Conservation (phyloP, 2,888 invertebrate species). For the Tortricodes alternella region DNA sequence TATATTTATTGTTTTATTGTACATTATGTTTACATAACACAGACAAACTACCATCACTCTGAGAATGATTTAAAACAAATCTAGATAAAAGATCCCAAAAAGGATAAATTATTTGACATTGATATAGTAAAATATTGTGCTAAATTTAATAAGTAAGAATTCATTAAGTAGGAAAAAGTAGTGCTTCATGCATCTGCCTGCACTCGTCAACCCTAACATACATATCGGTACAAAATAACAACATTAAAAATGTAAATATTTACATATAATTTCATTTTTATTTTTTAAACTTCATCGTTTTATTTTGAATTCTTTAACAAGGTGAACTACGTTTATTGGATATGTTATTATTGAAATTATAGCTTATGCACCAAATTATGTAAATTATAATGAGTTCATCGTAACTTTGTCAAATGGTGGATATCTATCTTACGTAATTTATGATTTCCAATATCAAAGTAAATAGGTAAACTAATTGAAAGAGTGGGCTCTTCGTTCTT, state of each 20-base stretch:
- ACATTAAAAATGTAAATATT: slow-evolving; percentile 36
- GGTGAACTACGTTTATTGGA: background rate
- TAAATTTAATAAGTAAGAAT: slow-evolving; percentile 49
- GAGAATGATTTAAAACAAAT: slow-evolving; percentile 52
- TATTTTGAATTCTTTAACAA: background rate
- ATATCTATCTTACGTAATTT: no score
- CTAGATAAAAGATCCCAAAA: slow-evolving; percentile 58
- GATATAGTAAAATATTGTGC: slow-evolving; percentile 53
- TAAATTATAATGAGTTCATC: no score
- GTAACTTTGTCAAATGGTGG: no score
- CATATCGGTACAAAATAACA: slow-evolving; percentile 55
- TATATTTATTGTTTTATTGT: slow-evolving; percentile 79
- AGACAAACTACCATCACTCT: slow-evolving; percentile 69
- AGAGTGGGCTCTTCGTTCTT: no score
- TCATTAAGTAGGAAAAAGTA: slow-evolving; percentile 8
- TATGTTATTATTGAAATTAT: no score
- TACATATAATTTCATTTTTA: slow-evolving; percentile 42
- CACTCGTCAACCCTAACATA: slow-evolving; percentile 17
- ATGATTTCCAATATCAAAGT: no score
- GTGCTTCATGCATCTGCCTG: background rate
- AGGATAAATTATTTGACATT: slow-evolving; percentile 54
- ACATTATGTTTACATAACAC: slow-evolving; percentile 73
- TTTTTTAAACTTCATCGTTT: background rate
- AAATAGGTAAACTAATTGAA: no score
- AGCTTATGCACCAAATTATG: no score